Percentiles rank a stretch among this genome's conserved stretches.
These are phyloP conservation scores for Furcula furcula DNA, from an alignment of 2,888 invertebrate species.

Conservation along the genomic window DNA sequence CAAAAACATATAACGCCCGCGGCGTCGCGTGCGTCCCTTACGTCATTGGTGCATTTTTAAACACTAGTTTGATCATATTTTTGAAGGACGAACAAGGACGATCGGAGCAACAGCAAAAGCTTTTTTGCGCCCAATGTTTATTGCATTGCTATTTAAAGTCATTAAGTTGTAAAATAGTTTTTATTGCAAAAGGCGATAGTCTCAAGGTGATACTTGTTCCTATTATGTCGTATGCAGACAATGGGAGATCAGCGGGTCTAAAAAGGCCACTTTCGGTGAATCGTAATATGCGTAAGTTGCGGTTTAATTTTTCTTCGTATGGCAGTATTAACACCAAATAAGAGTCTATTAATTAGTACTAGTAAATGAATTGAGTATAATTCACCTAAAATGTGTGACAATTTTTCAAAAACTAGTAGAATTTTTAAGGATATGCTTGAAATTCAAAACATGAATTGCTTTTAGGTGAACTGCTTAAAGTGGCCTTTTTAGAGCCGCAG, in stretches of 20 bases:
- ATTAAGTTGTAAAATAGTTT: slow-evolving; percentile 16
- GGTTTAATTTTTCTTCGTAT: no score
- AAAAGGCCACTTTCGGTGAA: no score
- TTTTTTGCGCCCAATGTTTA: slow-evolving; percentile 22
- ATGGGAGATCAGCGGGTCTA: slow-evolving; percentile 31
- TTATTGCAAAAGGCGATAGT: slow-evolving; percentile 8
- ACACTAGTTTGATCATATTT: slow-evolving; percentile 41
- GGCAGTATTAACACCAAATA: no score
- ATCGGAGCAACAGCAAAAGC: slow-evolving; percentile 22
- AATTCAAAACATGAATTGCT: no score
- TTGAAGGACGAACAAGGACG: slow-evolving; percentile 46
- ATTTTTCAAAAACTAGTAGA: no score
- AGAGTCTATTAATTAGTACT: no score
- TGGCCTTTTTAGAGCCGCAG: no score
- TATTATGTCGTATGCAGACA: slow-evolving; percentile 20
- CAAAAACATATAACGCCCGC: slow-evolving; percentile 39
- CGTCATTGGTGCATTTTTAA: slow-evolving; percentile 49
- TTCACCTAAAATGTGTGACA: no score
- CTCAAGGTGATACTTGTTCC: slow-evolving; percentile 12
- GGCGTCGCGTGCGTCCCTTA: slow-evolving; percentile 44
- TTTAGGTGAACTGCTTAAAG: no score
- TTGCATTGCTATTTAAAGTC: slow-evolving; percentile 20
- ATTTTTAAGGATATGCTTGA: no score
- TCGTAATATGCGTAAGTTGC: no score
- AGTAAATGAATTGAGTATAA: no score